A percentile compares a stretch with the other conserved stretches of the same genome.
Evolutionary conservation across 2,797 vertebrate species (phyloP).

Genomic region (Enteromius fasciolatus): DNA sequence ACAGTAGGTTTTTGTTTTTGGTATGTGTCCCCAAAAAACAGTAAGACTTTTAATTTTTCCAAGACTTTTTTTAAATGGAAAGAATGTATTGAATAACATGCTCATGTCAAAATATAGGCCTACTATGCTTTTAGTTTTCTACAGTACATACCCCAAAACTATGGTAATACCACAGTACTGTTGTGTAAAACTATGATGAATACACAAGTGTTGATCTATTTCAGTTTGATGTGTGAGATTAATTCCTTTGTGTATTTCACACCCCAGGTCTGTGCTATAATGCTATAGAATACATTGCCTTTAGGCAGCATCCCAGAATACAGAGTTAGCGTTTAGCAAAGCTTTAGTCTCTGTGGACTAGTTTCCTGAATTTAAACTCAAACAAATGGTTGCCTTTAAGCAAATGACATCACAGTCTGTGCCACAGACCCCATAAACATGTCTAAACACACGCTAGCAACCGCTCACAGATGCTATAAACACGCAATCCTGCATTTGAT

Average conservation of each 20-base stretch:
- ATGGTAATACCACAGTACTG: neutral
- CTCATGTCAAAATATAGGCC: neutral
- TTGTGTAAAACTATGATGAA: conserved; percentile 1
- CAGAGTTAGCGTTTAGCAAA: conserved; percentile 18
- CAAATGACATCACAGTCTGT: conserved; percentile 69
- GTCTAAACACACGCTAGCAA: conserved; percentile 69
- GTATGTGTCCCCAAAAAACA: neutral
- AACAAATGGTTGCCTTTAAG: conserved; percentile 65
- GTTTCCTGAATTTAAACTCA: conserved; percentile 54
- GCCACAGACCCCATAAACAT: conserved; percentile 69
- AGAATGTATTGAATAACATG: neutral
- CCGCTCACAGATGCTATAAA: conserved; percentile 19
- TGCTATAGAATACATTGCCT: conserved; percentile 12
- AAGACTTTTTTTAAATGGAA: neutral
- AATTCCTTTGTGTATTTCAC: conserved; percentile 20
- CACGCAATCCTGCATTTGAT: conserved; percentile 29
- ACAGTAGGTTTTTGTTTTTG: neutral
- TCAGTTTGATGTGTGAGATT: conserved; percentile 27
- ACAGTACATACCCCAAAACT: too few relatives aligned
- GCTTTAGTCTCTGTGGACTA: conserved; percentile 25
- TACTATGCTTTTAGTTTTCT: neutral
- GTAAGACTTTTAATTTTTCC: too few relatives aligned
- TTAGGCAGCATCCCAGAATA: conserved; percentile 2
- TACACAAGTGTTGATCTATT: neutral
- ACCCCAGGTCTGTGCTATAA: conserved; percentile 7